Percentiles rank a stretch among this genome's conserved stretches.
Evolutionary conservation across 1,140 invertebrate species (phyloP).

Genomic region (Lepidostoma basale): DNA sequence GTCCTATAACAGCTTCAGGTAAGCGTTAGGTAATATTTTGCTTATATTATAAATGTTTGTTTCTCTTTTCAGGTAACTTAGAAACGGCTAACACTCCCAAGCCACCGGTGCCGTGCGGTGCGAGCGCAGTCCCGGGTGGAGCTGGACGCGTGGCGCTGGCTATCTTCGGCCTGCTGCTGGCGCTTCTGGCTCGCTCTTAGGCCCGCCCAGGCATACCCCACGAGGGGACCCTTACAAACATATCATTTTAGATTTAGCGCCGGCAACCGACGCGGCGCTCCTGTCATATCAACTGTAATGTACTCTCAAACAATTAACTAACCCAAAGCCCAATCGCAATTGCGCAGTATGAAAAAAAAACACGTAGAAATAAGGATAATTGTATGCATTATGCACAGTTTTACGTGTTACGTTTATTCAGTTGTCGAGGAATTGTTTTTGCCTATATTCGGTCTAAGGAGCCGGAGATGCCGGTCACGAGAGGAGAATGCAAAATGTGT

Average conservation of each 20-base stretch:
- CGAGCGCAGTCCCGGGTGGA: too few relatives aligned
- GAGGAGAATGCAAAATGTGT: neutral
- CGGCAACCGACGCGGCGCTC: slow-evolving; percentile 6
- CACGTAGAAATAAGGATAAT: slow-evolving; percentile 21
- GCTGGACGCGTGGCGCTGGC: neutral
- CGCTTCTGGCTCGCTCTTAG: neutral
- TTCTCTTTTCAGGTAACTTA: slow-evolving; percentile 29
- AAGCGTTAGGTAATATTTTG: neutral
- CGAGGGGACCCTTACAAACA: slow-evolving; percentile 20
- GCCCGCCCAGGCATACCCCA: neutral
- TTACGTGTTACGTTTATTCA: neutral
- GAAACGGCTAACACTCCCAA: slow-evolving; percentile 13
- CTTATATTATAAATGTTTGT: too few relatives aligned
- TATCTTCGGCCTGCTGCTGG: neutral
- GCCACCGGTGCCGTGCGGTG: slow-evolving; percentile 20
- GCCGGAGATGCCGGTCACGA: neutral
- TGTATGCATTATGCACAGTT: slow-evolving; percentile 12
- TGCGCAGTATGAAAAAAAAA: slow-evolving; percentile 22
- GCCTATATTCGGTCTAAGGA: neutral
- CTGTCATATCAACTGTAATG: slow-evolving; percentile 27
- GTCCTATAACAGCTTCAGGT: neutral
- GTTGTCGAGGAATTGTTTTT: neutral
- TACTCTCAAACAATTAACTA: slow-evolving; percentile 8
- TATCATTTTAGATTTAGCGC: slow-evolving; percentile 33
- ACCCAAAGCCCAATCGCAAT: slow-evolving; percentile 22